phyloP scores from a whole-genome alignment of 2,113 vertebrate species.

The Etheostoma spectabile region DNA sequence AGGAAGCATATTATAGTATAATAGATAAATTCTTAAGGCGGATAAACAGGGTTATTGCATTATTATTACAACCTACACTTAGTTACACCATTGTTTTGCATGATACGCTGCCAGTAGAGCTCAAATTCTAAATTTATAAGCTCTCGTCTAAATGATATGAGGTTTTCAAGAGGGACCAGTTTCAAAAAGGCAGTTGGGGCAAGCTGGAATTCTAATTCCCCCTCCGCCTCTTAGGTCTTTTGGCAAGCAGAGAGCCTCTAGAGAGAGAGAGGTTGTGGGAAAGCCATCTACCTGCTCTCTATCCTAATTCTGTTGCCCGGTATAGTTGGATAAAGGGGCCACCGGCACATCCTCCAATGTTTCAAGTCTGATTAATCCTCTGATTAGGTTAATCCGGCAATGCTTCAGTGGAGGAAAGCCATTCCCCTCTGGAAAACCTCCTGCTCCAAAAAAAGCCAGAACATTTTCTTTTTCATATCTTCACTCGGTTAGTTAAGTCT shows the following conservation, averaged over 20 bases:
- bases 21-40: background rate
- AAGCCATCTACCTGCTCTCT: constrained; percentile 56
- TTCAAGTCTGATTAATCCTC: constrained; percentile 81
- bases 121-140: constrained; percentile 25
- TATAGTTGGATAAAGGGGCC: constrained; percentile 69
- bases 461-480: constrained; percentile 31
- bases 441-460: constrained; percentile 27
- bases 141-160: constrained; percentile 46
- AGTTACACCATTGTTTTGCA: background rate
- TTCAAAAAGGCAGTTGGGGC: constrained; percentile 32
- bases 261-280: constrained; percentile 76
- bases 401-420: constrained; percentile 60
- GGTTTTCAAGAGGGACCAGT: constrained; percentile 26
- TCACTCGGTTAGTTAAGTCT: constrained; percentile 13
- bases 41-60: background rate
- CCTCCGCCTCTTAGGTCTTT: constrained; percentile 53
- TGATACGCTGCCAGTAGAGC: background rate
- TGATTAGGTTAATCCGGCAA: constrained; percentile 83
- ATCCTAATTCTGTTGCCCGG: constrained; percentile 64
- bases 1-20: background rate
- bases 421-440: constrained; percentile 53
- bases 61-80: background rate
- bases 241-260: constrained; percentile 52
- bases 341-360: constrained; percentile 71
- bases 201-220: constrained; percentile 53